A percentile compares a stretch with the other conserved stretches of the same genome.
phyloP scores from a whole-genome alignment of 2,113 vertebrate genomes.

The Pseudolaguvia tuberculata region DNA sequence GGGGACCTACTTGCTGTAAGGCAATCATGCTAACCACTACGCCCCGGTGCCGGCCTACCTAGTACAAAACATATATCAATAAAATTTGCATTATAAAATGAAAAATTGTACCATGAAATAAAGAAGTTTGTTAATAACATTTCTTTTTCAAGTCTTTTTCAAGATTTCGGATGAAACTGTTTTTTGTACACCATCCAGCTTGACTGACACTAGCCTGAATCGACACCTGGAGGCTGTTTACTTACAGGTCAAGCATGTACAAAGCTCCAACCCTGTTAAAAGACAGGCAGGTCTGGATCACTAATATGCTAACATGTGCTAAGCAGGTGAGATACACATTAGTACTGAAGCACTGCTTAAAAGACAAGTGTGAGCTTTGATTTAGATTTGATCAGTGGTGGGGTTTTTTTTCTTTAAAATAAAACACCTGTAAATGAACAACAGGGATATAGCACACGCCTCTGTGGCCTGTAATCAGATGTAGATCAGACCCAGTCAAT shows the following conservation, averaged over 20 bases:
- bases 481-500: conserved; percentile 17
- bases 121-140: background rate
- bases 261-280: conserved; percentile 24
- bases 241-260: conserved; percentile 30
- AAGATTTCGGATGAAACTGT: conserved; percentile 15
- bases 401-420: background rate
- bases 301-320: conserved; percentile 42
- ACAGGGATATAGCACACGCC: background rate
- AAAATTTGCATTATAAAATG: too few relatives aligned
- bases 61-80: too few relatives aligned
- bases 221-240: conserved; percentile 39
- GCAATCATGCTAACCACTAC: too few relatives aligned
- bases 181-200: background rate
- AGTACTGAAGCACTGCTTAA: conserved; percentile 21
- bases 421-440: background rate
- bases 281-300: conserved; percentile 13
- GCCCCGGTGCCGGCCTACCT: too few relatives aligned
- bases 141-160: background rate
- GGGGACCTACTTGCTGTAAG: too few relatives aligned
- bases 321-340: conserved; percentile 30
- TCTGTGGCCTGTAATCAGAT: conserved; percentile 26
- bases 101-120: too few relatives aligned
- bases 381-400: conserved; percentile 9
- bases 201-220: conserved; percentile 12
- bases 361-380: conserved; percentile 39